A percentile compares a stretch with the other conserved stretches of the same genome.
These are phyloP conservation scores for Clavelina lepadiformis DNA, from an alignment of 23 tunicate genomes.

Conservation along the genomic window DNA sequence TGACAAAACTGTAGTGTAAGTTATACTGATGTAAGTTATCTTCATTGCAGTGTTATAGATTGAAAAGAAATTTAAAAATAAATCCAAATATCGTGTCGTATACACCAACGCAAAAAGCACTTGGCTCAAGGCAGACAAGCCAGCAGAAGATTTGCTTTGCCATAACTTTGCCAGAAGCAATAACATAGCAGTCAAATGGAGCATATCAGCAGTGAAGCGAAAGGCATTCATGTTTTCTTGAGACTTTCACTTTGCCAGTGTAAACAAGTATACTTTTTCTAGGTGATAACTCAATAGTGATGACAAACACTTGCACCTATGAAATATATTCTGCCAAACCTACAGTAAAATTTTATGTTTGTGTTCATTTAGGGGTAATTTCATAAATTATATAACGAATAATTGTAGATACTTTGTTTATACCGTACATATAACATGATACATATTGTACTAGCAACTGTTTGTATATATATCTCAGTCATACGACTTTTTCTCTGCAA, in stretches of 20 bases:
- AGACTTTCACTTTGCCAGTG: neutral
- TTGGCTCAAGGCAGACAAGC: conserved; percentile 53
- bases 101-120: conserved; percentile 39
- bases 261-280: too few species aligned
- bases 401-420: too few species aligned
- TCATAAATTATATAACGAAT: too few species aligned
- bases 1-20: conserved; percentile 18
- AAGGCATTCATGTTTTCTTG: conserved; percentile 10
- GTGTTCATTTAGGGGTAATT: too few species aligned
- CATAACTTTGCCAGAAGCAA: conserved; percentile 33
- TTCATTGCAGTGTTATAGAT: conserved; percentile 31
- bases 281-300: too few species aligned
- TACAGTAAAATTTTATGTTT: too few species aligned
- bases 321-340: too few species aligned
- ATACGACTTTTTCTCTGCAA: too few species aligned
- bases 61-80: conserved; percentile 17
- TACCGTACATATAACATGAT: too few species aligned
- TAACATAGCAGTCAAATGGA: conserved; percentile 38
- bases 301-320: too few species aligned
- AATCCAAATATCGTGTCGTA: conserved; percentile 32
- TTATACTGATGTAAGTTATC: conserved; percentile 6
- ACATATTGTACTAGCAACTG: too few species aligned
- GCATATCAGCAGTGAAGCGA: conserved; percentile 25
- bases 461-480: too few species aligned
- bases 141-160: conserved; percentile 30